These are phyloP conservation scores for Gadus chalcogrammus DNA, from an alignment of 2,113 vertebrate species.

Conservation along the genomic window DNA sequence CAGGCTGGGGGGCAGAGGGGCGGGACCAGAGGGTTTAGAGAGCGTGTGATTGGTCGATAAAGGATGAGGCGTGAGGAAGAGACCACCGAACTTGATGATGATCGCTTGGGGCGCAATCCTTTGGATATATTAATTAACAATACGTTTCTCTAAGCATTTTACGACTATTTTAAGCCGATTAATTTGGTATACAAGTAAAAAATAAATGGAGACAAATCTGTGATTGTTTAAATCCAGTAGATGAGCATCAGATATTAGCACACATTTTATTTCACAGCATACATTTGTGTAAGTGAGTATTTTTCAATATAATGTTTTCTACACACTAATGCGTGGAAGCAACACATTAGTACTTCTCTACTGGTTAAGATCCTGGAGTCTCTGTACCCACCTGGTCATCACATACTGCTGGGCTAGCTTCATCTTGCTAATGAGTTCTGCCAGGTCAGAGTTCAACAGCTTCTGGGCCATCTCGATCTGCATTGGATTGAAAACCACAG, in stretches of 20 bases:
- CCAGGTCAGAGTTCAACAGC: constrained; percentile 94
- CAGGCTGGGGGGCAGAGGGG: constrained; percentile 81
- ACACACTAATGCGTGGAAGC: not conserved
- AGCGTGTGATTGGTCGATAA: no score
- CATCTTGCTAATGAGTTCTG: constrained; percentile 96
- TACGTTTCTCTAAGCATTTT: constrained; percentile 84
- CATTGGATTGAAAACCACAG: constrained; percentile 2
- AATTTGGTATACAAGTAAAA: no score
- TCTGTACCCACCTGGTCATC: constrained; percentile 60
- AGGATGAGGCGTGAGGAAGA: no score
- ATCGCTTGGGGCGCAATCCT: no score
- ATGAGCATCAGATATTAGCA: no score
- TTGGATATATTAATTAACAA: constrained; percentile 69
- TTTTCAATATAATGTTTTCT: not conserved
- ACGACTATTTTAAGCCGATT: constrained; percentile 46
- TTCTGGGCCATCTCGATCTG: constrained; percentile 99
- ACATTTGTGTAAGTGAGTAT: not conserved
- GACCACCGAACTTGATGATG: no score
- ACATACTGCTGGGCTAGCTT: constrained; percentile 97
- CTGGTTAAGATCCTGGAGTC: constrained; percentile 35
- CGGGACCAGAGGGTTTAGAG: not conserved
- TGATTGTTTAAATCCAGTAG: no score
- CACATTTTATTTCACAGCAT: not conserved
- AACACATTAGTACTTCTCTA: constrained; percentile 17
- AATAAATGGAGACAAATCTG: no score